These are phyloP conservation scores for Schlechtendalia chinensis DNA, from an alignment of 1,140 invertebrate species.

Conservation along the genomic window DNA sequence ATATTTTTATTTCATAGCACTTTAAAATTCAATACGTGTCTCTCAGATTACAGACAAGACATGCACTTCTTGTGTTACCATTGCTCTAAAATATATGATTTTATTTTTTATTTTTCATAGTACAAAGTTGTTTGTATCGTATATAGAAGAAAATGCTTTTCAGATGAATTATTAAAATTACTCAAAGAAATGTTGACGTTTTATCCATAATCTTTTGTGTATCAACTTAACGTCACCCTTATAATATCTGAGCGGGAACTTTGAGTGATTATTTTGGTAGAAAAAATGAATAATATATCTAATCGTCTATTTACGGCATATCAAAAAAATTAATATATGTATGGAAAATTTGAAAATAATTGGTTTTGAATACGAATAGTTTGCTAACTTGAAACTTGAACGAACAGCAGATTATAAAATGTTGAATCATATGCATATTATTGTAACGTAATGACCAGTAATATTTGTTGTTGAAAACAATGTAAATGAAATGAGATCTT, in stretches of 20 bases:
- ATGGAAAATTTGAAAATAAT: not conserved
- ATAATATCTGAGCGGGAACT: not conserved
- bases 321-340: not conserved
- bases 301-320: not conserved
- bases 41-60: not conserved
- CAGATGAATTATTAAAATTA: conserved; percentile 17
- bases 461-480: no score
- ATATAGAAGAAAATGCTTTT: conserved; percentile 7
- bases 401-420: no score
- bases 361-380: not conserved
- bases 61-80: not conserved
- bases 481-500: no score
- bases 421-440: no score
- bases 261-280: not conserved
- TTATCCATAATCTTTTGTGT: conserved; percentile 20
- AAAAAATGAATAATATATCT: not conserved
- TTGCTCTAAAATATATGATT: not conserved
- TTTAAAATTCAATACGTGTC: not conserved
- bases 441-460: no score
- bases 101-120: not conserved
- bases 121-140: not conserved
- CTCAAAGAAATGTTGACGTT: conserved; percentile 6
- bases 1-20: not conserved
- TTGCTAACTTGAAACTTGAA: no score
- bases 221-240: not conserved